A percentile compares a stretch with the other conserved stretches of the same genome.
phyloP scores from a whole-genome alignment of 2,113 vertebrate genomes.

The Campylorhamphus procurvoides region DNA sequence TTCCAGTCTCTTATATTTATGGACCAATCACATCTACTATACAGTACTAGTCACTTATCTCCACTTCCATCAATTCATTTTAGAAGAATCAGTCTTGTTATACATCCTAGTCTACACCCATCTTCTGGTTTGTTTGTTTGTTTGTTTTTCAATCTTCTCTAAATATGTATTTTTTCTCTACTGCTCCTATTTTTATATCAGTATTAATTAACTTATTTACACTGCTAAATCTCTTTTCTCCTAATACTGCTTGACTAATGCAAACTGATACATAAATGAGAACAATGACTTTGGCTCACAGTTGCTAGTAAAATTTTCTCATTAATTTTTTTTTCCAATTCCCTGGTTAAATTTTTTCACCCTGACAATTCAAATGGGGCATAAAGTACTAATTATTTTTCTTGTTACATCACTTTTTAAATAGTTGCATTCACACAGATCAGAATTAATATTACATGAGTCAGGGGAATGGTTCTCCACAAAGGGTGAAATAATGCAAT shows the following conservation, averaged over 20 bases:
- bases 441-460: constrained; percentile 11
- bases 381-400: constrained; percentile 30
- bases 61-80: not conserved
- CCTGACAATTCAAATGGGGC: not conserved
- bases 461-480: not conserved
- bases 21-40: not conserved
- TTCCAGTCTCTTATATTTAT: not conserved
- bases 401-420: constrained; percentile 16
- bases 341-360: not conserved
- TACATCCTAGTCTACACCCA: not conserved
- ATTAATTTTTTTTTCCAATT: not conserved
- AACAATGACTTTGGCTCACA: not conserved
- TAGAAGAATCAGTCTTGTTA: not conserved
- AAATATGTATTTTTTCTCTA: not conserved
- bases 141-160: not conserved
- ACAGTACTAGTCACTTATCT: not conserved
- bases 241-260: not conserved
- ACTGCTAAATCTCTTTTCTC: not conserved
- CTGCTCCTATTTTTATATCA: not conserved
- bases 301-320: not conserved
- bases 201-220: not conserved
- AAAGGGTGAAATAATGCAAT: not conserved
- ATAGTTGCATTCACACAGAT: not conserved
- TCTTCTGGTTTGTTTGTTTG: not conserved
- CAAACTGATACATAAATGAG: not conserved